These are phyloP conservation scores for Leptopilina myrica DNA, from an alignment of 2,888 invertebrate genomes.

Conservation along the genomic window DNA sequence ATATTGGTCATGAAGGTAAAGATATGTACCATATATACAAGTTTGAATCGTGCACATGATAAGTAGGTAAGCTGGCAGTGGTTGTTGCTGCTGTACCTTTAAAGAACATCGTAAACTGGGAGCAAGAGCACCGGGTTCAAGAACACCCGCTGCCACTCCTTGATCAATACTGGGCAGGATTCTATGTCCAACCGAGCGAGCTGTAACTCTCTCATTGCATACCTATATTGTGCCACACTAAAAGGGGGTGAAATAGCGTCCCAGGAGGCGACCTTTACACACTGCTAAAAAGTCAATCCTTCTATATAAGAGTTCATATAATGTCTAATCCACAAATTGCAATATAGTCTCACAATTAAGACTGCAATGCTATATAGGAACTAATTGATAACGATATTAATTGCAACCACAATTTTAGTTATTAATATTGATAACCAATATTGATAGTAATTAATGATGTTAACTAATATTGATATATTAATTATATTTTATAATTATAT, in stretches of 20 bases:
- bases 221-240: conserved; percentile 50
- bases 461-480: no score
- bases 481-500: no score
- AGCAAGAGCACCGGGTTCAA: conserved; percentile 71
- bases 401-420: no score
- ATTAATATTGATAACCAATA: no score
- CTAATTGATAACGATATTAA: no score
- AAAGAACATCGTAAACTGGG: conserved; percentile 66
- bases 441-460: no score
- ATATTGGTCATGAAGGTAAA: background rate
- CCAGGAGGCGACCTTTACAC: conserved; percentile 52
- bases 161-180: conserved; percentile 66
- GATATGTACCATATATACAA: conserved; percentile 1
- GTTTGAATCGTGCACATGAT: conserved; percentile 48
- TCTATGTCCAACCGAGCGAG: conserved; percentile 51
- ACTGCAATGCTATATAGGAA: no score
- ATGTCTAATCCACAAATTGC: no score
- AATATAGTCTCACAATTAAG: no score
- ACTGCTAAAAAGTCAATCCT: conserved; percentile 53
- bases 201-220: conserved; percentile 51
- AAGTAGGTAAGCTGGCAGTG: conserved; percentile 47
- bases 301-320: background rate
- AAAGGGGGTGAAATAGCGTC: conserved; percentile 44
- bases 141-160: conserved; percentile 72
- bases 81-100: conserved; percentile 51